These are phyloP conservation scores for Paradoxurus hermaphroditus DNA, from an alignment of 2,113 vertebrate species.

Conservation along the genomic window DNA sequence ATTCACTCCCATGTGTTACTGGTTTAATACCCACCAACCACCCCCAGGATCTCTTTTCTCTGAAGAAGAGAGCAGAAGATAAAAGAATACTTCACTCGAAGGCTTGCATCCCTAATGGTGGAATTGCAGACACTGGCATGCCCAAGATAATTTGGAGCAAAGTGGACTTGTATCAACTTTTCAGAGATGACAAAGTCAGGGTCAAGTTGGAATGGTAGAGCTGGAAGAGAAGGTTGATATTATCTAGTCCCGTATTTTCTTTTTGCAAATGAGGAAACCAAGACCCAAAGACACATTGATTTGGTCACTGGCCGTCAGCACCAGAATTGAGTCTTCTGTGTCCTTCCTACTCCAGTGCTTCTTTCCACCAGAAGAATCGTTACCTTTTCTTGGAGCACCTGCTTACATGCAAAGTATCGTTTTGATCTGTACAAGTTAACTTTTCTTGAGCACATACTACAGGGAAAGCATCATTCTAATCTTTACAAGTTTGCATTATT, in stretches of 20 bases:
- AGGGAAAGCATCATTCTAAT: neutral
- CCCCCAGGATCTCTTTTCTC: neutral
- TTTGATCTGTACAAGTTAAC: neutral
- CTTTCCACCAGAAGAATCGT: neutral
- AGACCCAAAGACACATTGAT: neutral
- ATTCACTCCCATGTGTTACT: neutral
- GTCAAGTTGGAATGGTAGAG: neutral
- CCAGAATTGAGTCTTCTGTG: neutral
- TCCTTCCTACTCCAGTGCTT: neutral
- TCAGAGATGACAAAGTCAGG: neutral
- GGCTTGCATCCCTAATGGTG: neutral
- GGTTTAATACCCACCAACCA: neutral
- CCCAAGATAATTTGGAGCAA: neutral
- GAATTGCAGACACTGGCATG: neutral
- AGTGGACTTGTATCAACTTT: neutral
- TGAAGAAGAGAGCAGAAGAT: neutral
- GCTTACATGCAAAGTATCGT: neutral
- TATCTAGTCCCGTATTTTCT: neutral
- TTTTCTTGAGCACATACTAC: neutral
- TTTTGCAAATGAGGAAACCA: conserved; percentile 11
- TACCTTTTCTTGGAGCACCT: neutral
- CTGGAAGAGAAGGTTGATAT: neutral
- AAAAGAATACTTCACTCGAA: neutral
- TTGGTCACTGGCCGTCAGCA: neutral
- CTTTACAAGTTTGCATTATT: neutral